Base-by-base conservation (phyloP, 2,113 vertebrate genomes). In the Aegotheles bennettii region DNA sequence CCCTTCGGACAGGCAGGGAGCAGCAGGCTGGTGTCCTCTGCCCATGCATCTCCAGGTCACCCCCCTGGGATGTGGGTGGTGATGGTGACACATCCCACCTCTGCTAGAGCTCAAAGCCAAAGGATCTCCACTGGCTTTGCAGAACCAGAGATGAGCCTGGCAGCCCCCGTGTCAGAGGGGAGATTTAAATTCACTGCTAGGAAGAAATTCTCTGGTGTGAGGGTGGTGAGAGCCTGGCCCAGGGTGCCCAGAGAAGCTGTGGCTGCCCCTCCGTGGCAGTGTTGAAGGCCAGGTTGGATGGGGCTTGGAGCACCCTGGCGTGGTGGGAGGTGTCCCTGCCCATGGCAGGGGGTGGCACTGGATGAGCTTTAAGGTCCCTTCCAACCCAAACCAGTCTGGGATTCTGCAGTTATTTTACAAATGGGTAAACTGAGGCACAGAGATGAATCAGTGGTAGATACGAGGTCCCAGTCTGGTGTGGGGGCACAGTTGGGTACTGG, bases 21-120 rank as follows among this genome's bases (percentile, higher is more conserved):
- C 10, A 5, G 25, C 43, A 3, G 68, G 38, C 14, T 73, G 65
- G 33, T 65, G 18, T 47, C 57, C n/a, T 36, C 42, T 79, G 76
- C 50, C 59, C 2, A 0, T 3, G 3, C 2, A 1, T 28, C 35
- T 54, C 23, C 36, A 3, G 29, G 7, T 53, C 45, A 36, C 17
- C 40, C 6, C 0, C 24, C 11, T 23, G 67, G 9, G 5, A 5
- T 18, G 47, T 13, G 40, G 53, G 23, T 78, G 57, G 18, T 24
- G 47, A 4, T 35, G 36, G 11, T 11, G 5, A 0, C 13, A 5
- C 26, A 5, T 59, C 54, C 29, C 42, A 51, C n/a, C 57, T 43
- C 51, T 65, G n/a, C 25, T 47, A 2, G 43, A 85, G 16, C 47
- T 65, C 4, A 0, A 2, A 3, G 40, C 42, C 0, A 0, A 3